Base-by-base conservation (phyloP, 1,140 invertebrate genomes). In the Drosophila teissieri region DNA sequence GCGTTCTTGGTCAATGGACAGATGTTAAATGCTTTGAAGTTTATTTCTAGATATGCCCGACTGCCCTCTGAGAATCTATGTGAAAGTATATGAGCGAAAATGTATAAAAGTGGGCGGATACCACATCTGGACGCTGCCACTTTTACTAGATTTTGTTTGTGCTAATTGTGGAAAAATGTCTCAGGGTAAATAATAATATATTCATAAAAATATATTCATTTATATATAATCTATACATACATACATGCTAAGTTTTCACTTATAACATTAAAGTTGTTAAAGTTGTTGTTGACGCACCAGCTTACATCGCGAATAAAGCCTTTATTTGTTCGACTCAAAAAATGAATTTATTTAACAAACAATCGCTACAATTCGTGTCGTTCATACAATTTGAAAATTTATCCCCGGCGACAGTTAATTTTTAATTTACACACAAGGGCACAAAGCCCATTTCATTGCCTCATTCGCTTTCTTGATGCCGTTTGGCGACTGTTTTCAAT, bases 21-120 rank as follows among this genome's bases (percentile, higher is more conserved):
- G 78, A 78, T 88, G 79, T 82, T 82, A 83, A 86, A 83, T 69
- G 83, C 82, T 86, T 86, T 88, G 83, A 88, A 76, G 82, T 88
- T 79, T 78, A 82, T 88, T 67, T 73, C 39, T 63, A 63, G 82
- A 69, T 74, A 52, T 64, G 45, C 62, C 57, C 70, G 45, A 57
- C 58, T 74, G 69, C 44, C 64, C 62, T 46, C 57, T 12, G 31
- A 60, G 54, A 42, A 60, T 62, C 60, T 62, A 58, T 62, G 60
- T 42, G 14, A 51, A 57, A 48, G 64, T 78, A 57, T 42, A 73
- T 83, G 53, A 57, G 61, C 63, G 69, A 14, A 68, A 62, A 55
- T 74, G 42, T 22, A 22, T n/a, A 15, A 15, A 65, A 65, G 44
- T 49, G 60, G 63, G 58, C 15, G 34, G 34, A 2, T 31, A 15